Conservation (phyloP, 92 coral and sea anemone genomes). For the Isaurus tuberculatus region DNA sequence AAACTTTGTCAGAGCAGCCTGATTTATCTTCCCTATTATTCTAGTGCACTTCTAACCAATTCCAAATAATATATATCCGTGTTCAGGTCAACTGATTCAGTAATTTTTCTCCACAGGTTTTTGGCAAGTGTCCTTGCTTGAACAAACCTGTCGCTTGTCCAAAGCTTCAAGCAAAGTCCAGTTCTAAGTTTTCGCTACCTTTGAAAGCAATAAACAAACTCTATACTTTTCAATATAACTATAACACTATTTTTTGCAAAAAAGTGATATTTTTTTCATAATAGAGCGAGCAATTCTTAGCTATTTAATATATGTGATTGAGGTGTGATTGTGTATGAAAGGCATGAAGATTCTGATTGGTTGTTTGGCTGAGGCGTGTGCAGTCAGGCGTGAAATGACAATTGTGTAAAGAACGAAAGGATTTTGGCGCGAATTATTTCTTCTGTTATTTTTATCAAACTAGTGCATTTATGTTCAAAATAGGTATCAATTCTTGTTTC, state of each 20-base stretch:
- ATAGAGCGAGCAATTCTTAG: neutral
- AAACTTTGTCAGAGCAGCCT: neutral
- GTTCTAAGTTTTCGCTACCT: no score
- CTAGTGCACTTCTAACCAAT: neutral
- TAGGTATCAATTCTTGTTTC: no score
- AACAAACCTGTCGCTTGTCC: no score
- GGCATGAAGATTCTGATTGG: constrained; percentile 28
- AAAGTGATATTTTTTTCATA: neutral
- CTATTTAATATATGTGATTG: no score
- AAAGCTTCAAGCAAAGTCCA: no score
- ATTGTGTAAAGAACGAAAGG: neutral
- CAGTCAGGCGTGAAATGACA: constrained; percentile 15
- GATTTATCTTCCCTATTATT: neutral
- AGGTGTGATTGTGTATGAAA: neutral
- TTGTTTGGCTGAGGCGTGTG: neutral
- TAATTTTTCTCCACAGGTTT: neutral
- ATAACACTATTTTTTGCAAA: no score
- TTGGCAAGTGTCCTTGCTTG: neutral
- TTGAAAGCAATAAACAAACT: no score
- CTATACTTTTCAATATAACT: no score
- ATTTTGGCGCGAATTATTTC: constrained; percentile 17
- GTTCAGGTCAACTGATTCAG: neutral
- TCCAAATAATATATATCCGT: neutral
- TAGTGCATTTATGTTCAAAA: no score
- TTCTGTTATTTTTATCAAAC: neutral